These are phyloP conservation scores for Puma concolor DNA, from an alignment of 2,113 vertebrate species.

Conservation along the genomic window DNA sequence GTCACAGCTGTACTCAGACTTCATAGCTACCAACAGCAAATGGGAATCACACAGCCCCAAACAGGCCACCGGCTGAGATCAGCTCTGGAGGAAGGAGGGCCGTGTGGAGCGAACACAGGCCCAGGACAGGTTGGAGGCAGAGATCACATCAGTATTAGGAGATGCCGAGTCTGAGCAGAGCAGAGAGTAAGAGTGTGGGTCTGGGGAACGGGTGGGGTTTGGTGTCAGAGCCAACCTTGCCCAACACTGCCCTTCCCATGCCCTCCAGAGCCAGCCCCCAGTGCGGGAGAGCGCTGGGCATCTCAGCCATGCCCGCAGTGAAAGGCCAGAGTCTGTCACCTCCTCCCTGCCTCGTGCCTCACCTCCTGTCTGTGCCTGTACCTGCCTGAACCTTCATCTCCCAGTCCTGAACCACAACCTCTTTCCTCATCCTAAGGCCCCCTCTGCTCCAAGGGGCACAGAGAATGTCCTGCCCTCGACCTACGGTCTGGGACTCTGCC, in stretches of 20 bases:
- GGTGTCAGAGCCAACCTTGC: neutral
- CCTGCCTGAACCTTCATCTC: neutral
- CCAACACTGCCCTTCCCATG: neutral
- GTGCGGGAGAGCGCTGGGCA: neutral
- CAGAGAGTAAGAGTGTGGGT: neutral
- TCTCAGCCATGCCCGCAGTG: neutral
- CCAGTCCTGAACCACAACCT: neutral
- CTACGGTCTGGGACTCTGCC: neutral
- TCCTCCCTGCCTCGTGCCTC: neutral
- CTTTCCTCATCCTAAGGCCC: neutral
- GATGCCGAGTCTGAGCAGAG: neutral
- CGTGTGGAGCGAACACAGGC: neutral
- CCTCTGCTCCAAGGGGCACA: neutral
- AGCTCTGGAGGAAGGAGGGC: neutral
- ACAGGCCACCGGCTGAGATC: neutral
- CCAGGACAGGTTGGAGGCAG: neutral
- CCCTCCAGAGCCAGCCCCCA: neutral
- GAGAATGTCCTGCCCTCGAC: neutral
- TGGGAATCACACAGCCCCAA: neutral
- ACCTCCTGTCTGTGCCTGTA: neutral
- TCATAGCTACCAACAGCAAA: neutral
- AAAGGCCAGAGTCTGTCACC: neutral
- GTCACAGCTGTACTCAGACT: neutral
- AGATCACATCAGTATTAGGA: neutral
- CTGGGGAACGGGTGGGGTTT: neutral